Percentiles rank a stretch among this genome's conserved stretches.
Conservation (phyloP, 2,888 invertebrate genomes). For the Physocephala rufipes region DNA sequence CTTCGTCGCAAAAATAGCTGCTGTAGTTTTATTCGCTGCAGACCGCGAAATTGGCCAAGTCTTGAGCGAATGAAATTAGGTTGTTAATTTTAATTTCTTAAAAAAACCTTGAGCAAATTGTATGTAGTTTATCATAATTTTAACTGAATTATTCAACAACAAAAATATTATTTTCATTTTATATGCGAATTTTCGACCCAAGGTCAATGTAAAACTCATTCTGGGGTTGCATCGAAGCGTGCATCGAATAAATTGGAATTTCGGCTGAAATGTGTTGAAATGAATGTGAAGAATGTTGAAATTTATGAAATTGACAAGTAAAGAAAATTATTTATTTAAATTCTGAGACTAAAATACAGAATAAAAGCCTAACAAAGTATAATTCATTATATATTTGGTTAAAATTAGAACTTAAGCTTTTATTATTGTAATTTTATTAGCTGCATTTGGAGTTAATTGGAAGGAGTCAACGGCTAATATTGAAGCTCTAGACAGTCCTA, state of each 20-base stretch:
- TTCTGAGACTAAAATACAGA: constrained; percentile 24
- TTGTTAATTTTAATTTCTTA: constrained; percentile 33
- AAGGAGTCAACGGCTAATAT: not conserved
- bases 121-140: constrained; percentile 30
- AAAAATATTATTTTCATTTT: constrained; percentile 31
- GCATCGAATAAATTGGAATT: constrained; percentile 30
- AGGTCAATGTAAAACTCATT: constrained; percentile 48
- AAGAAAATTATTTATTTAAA: constrained; percentile 17
- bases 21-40: constrained; percentile 19
- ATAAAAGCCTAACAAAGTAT: constrained; percentile 5
- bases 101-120: constrained; percentile 25
- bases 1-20: constrained; percentile 27
- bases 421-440: constrained; percentile 28
- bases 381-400: constrained; percentile 43
- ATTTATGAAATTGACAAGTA: constrained; percentile 12
- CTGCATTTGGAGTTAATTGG: constrained; percentile 18
- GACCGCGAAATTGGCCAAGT: not conserved
- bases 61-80: constrained; percentile 19
- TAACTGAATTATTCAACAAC: constrained; percentile 23
- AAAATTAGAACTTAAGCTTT: constrained; percentile 40
- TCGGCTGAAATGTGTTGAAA: constrained; percentile 20
- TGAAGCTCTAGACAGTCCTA: constrained; percentile 12
- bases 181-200: constrained; percentile 51
- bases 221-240: constrained; percentile 28
- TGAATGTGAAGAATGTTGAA: constrained; percentile 3